Evolutionary conservation across 2,888 invertebrate species (phyloP).

Genomic region (Neelides folsomi): DNA sequence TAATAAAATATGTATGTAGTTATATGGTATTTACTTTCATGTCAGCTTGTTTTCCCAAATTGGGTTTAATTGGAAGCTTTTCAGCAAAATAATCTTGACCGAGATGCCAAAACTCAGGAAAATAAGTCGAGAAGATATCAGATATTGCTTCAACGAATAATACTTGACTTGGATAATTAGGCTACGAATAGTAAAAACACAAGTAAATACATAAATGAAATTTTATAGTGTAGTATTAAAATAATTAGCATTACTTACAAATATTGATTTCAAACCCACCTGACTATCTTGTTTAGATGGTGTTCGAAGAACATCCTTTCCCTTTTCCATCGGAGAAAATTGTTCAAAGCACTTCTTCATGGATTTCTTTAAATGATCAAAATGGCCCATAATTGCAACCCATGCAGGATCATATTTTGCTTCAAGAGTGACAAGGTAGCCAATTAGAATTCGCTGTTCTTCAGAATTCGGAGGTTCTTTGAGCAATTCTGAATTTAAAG

Average conservation of each 20-base stretch:
- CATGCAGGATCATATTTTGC: slow-evolving; percentile 83
- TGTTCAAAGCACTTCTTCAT: slow-evolving; percentile 41
- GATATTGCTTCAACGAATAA: slow-evolving; percentile 67
- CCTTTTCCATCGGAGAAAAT: slow-evolving; percentile 20
- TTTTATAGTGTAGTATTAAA: not conserved
- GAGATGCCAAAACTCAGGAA: slow-evolving; percentile 89
- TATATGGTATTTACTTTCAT: slow-evolving; percentile 51
- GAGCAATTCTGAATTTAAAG: slow-evolving; percentile 66
- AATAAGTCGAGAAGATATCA: slow-evolving; percentile 56
- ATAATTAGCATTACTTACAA: not conserved
- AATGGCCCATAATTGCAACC: slow-evolving; percentile 78
- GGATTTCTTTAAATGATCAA: slow-evolving; percentile 59
- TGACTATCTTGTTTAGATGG: slow-evolving; percentile 26
- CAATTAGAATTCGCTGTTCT: slow-evolving; percentile 32
- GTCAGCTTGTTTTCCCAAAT: slow-evolving; percentile 55
- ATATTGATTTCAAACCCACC: not conserved
- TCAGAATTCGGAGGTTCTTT: slow-evolving; percentile 54
- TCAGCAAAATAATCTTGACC: slow-evolving; percentile 88
- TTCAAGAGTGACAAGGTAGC: slow-evolving; percentile 58
- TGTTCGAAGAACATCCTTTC: slow-evolving; percentile 19
- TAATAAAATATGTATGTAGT: not conserved
- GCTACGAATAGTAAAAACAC: slow-evolving; percentile 16
- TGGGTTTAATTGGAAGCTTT: slow-evolving; percentile 61
- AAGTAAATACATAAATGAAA: not conserved
- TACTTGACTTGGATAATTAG: slow-evolving; percentile 50